These are phyloP conservation scores for Apostichopus californicus DNA, from an alignment of 35 echinoderm and acorn worm genomes.

Conservation along the genomic window DNA sequence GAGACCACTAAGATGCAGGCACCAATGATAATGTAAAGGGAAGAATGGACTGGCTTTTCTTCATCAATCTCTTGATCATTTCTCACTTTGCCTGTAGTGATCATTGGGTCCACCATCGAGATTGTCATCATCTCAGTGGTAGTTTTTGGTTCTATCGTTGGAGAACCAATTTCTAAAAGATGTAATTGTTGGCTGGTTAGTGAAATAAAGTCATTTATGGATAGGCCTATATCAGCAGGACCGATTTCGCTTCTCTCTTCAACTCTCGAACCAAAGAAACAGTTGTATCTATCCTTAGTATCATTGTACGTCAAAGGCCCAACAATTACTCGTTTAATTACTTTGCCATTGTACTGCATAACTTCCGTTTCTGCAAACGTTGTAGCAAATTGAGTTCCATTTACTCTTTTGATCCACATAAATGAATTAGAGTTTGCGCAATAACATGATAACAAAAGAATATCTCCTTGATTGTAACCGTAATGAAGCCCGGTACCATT, in stretches of 20 bases:
- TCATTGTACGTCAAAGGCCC: too few relatives aligned
- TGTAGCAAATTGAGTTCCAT: neutral
- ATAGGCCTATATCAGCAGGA: neutral
- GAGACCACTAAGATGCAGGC: neutral
- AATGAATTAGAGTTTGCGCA: neutral
- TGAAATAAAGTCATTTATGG: neutral
- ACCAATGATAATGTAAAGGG: neutral
- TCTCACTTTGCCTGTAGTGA: neutral
- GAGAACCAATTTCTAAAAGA: neutral
- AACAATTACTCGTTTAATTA: too few relatives aligned
- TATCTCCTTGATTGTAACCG: neutral
- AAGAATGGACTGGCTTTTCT: neutral
- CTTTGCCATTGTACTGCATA: neutral
- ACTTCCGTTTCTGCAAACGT: neutral
- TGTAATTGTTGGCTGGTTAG: neutral
- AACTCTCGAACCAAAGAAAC: too few relatives aligned
- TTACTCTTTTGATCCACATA: neutral
- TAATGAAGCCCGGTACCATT: neutral
- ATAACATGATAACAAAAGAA: constrained; percentile 28
- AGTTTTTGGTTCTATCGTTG: neutral
- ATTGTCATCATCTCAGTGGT: neutral
- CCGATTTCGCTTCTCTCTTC: neutral
- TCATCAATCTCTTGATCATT: neutral
- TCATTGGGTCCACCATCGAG: neutral
- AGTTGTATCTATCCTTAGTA: too few relatives aligned